Evolutionary conservation across 2,797 vertebrate genomes (phyloP).

Genomic region (Epinephelus malabaricus): DNA sequence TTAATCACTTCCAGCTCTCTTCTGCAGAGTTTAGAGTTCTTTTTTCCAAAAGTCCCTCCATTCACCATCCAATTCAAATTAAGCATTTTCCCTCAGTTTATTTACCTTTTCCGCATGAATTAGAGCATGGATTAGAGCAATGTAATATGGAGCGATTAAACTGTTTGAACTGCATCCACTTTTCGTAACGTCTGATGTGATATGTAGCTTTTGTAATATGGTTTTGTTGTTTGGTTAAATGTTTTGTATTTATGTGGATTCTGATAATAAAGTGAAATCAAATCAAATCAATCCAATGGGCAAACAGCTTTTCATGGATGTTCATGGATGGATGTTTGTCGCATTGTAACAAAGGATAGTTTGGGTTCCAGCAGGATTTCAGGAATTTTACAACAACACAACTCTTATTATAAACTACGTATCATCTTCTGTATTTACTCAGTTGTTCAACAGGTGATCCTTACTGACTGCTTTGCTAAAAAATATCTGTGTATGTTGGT

Average conservation of each 20-base stretch:
- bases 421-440: background rate
- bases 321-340: background rate
- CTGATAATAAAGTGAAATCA: no score
- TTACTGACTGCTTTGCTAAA: background rate
- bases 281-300: background rate
- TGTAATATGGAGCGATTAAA: background rate
- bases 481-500: no score
- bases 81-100: background rate
- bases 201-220: background rate
- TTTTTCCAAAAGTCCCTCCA: background rate
- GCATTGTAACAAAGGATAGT: background rate
- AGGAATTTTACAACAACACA: background rate
- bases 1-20: slow-evolving; percentile 1
- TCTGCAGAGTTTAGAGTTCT: background rate
- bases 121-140: background rate
- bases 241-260: background rate
- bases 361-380: slow-evolving; percentile 3
- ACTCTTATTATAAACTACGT: background rate
- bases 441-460: background rate
- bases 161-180: background rate
- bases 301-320: background rate
- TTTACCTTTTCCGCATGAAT: slow-evolving; percentile 7
- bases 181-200: background rate
- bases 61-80: background rate
- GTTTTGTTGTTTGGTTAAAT: background rate